Evolutionary conservation across 1,140 invertebrate species (phyloP).

Genomic region (Heliconius himera): DNA sequence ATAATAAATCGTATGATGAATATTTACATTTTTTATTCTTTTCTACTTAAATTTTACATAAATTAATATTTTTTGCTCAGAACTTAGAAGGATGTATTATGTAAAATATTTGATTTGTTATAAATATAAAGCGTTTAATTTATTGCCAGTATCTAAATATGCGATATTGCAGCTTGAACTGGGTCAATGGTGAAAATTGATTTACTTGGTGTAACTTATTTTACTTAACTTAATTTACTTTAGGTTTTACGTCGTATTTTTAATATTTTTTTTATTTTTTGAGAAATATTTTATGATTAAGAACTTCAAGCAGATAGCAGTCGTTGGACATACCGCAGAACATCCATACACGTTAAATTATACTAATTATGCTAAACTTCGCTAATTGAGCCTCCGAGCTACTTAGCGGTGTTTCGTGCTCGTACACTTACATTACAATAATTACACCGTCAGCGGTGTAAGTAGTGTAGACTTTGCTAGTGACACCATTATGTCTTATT

Average conservation of each 20-base stretch:
- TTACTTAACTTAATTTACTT: not conserved
- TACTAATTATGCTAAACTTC: constrained; percentile 28
- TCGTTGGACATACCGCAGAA: not conserved
- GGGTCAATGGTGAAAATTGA: not conserved
- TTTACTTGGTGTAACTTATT: not conserved
- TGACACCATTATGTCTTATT: not conserved
- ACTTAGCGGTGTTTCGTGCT: constrained; percentile 1
- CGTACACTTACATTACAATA: constrained; percentile 5
- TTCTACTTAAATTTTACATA: not conserved
- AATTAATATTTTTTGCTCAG: too few relatives aligned
- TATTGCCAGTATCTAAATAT: not conserved
- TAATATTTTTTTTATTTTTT: too few relatives aligned
- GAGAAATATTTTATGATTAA: not conserved
- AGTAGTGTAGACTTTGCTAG: not conserved
- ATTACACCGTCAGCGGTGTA: not conserved
- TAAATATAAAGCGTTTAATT: too few relatives aligned
- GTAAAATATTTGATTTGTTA: too few relatives aligned
- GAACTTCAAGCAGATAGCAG: not conserved
- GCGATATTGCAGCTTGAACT: not conserved
- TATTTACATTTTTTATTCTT: not conserved
- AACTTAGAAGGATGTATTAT: too few relatives aligned
- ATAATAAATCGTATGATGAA: too few relatives aligned
- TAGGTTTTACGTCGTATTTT: not conserved
- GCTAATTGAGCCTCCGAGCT: constrained; percentile 21
- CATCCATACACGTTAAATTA: constrained; percentile 27